Evolutionary conservation across 1,140 invertebrate species (phyloP).

Genomic region (Forficula auricularia): DNA sequence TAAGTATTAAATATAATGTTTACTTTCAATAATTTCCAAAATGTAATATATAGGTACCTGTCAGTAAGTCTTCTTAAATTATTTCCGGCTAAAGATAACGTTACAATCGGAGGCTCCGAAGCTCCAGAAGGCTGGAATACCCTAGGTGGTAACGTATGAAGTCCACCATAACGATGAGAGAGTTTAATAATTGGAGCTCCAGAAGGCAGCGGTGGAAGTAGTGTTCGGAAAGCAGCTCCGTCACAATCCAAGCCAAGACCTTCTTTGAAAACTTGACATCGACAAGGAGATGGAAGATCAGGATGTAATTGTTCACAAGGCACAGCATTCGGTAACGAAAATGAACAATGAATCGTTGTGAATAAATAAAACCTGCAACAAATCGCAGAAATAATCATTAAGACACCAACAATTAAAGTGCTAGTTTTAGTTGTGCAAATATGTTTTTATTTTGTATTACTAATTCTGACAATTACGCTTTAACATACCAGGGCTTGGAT

Average conservation of each 20-base stretch:
- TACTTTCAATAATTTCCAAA: neutral
- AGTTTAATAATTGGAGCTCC: constrained; percentile 56
- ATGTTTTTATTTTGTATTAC: no score
- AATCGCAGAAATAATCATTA: no score
- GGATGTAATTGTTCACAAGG: constrained; percentile 45
- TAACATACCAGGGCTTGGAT: no score
- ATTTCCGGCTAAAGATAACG: constrained; percentile 45
- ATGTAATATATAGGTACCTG: constrained; percentile 20
- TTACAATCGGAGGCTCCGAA: constrained; percentile 53
- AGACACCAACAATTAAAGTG: no score
- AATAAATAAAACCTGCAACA: no score
- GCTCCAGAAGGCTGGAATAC: constrained; percentile 31
- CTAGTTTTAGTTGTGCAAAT: no score
- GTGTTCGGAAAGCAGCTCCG: constrained; percentile 55
- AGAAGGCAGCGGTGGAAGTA: constrained; percentile 51
- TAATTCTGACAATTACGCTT: no score
- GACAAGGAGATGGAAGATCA: constrained; percentile 25
- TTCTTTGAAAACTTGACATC: constrained; percentile 22
- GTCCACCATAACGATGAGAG: constrained; percentile 54
- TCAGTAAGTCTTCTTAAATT: constrained; percentile 61
- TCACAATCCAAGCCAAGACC: constrained; percentile 56
- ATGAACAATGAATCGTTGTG: no score
- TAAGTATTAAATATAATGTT: neutral
- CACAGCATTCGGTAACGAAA: no score
- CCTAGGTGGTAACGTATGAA: constrained; percentile 59